These are phyloP conservation scores for Syngnathus typhle DNA, from an alignment of 2,113 vertebrate species.

Conservation along the genomic window DNA sequence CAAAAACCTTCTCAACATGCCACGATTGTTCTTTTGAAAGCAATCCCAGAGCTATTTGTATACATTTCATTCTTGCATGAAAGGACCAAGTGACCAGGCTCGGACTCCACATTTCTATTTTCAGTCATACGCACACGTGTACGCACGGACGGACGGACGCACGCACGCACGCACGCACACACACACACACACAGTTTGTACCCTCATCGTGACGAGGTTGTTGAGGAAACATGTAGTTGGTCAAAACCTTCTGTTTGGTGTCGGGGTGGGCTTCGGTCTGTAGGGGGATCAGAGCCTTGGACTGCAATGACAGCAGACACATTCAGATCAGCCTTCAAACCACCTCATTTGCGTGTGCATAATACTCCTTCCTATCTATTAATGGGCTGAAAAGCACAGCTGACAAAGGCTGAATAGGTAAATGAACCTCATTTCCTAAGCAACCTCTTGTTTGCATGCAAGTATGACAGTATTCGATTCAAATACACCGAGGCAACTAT, in stretches of 20 bases:
- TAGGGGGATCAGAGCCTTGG: conserved; percentile 97
- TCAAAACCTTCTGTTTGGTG: conserved; percentile 96
- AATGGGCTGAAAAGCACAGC: no score
- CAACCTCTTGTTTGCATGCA: no score
- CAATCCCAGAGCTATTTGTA: background rate
- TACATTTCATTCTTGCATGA: background rate
- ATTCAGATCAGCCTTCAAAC: conserved; percentile 14
- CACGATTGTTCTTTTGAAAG: background rate
- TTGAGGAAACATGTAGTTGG: conserved; percentile 99
- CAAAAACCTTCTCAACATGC: no score
- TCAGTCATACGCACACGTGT: background rate
- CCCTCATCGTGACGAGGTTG: conserved; percentile 94
- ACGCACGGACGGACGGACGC: background rate
- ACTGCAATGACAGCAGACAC: conserved; percentile 68
- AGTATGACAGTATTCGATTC: no score
- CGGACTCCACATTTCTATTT: background rate
- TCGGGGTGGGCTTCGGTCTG: conserved; percentile 97
- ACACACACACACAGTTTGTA: conserved; percentile 44
- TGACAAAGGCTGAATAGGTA: no score
- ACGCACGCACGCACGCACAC: background rate
- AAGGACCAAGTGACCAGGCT: background rate
- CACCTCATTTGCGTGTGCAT: background rate
- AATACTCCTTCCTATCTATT: background rate
- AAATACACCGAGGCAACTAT: no score
- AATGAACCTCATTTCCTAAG: no score